Conservation (phyloP, 1,140 invertebrate species). For the Arion vulgaris region DNA sequence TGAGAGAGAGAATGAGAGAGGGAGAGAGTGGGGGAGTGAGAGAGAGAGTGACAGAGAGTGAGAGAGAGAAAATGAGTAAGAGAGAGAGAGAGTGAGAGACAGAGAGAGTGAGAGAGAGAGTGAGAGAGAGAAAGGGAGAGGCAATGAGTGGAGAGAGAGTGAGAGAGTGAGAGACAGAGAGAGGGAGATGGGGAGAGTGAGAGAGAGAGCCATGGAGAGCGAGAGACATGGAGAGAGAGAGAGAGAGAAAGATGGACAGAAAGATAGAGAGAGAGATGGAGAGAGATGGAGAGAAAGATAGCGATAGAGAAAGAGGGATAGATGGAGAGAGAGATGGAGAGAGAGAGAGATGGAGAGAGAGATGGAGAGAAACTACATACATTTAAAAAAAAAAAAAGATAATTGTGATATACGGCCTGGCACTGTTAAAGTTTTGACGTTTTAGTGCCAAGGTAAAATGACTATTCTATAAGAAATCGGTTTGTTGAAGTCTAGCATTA, state of each 20-base stretch:
- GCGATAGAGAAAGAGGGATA: constrained; percentile 1
- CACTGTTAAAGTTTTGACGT: neutral
- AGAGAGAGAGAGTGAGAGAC: constrained; percentile 3
- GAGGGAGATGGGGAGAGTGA: neutral
- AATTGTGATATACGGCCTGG: neutral
- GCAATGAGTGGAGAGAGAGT: neutral
- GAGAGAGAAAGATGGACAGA: neutral
- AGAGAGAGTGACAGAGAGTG: neutral
- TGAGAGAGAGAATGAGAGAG: neutral
- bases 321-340: neutral
- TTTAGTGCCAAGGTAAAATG: neutral
- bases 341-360: constrained; percentile 1
- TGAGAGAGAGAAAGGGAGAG: neutral
- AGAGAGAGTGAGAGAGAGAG: constrained; percentile 2
- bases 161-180: neutral
- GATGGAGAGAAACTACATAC: neutral
- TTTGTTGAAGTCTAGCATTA: neutral
- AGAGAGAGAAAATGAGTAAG: neutral
- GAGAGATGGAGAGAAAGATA: neutral
- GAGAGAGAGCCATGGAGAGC: neutral
- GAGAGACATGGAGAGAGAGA: neutral
- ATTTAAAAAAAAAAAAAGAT: neutral
- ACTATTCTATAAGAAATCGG: neutral
- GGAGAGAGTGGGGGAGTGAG: neutral
- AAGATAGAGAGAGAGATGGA: neutral